phyloP scores from a whole-genome alignment of 2,888 invertebrate genomes.

The Alentia gelatinosa region DNA sequence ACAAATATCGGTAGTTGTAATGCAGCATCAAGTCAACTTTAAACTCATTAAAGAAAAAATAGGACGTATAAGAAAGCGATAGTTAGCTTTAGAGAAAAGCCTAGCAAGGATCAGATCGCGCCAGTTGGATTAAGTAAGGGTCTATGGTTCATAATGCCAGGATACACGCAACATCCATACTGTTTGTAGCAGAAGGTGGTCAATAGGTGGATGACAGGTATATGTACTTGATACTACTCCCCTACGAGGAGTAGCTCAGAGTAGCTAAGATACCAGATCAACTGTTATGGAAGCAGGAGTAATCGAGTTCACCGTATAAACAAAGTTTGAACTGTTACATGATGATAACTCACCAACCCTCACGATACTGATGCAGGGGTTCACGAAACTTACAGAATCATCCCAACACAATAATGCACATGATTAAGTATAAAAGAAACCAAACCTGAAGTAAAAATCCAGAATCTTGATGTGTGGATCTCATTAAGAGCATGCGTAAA shows the following conservation, averaged over 20 bases:
- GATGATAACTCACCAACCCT: neutral
- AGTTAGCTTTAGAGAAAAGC: neutral
- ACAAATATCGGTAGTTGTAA: neutral
- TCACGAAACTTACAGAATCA: neutral
- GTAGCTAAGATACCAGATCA: neutral
- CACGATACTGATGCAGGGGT: neutral
- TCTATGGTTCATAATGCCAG: neutral
- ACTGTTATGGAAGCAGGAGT: neutral
- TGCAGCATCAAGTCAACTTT: neutral
- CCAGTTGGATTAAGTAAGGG: neutral
- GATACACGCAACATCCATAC: neutral
- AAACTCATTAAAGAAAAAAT: neutral
- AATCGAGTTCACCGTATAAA: neutral
- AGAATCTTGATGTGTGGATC: too few relatives aligned
- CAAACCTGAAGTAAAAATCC: too few relatives aligned
- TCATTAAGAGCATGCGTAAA: neutral
- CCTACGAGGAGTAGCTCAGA: neutral
- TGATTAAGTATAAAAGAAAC: too few relatives aligned
- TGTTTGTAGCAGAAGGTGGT: constrained; percentile 7
- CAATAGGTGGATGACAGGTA: neutral
- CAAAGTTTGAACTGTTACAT: neutral
- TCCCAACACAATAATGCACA: neutral
- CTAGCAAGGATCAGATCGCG: neutral
- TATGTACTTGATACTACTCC: neutral
- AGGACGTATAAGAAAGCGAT: neutral